A percentile compares a stretch with the other conserved stretches of the same genome.
Conservation (phyloP, 1,140 invertebrate genomes). For the Triops longicaudatus region DNA sequence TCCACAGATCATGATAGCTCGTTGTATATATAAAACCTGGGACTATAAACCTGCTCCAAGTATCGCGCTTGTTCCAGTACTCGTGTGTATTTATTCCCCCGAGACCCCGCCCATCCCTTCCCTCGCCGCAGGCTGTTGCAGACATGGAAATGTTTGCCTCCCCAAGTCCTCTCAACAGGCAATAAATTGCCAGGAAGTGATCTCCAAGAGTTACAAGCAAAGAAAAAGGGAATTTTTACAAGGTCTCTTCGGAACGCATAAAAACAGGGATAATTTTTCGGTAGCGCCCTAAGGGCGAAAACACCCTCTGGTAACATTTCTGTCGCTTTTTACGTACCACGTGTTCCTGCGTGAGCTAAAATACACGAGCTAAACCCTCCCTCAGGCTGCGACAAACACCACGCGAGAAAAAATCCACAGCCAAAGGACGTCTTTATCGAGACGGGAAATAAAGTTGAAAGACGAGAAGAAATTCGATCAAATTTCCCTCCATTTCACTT, state of each 20-base stretch:
- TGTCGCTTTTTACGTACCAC: background rate
- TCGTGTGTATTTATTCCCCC: background rate
- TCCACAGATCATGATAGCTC: background rate
- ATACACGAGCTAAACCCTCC: too few relatives aligned
- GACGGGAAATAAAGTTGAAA: background rate
- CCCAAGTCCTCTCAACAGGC: background rate
- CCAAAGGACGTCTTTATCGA: background rate
- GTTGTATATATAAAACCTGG: background rate
- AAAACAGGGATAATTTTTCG: background rate
- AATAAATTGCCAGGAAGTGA: constrained; percentile 12
- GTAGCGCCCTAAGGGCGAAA: background rate
- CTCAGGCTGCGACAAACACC: background rate
- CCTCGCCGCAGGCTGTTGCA: background rate
- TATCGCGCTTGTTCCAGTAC: background rate
- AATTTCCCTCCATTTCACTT: background rate
- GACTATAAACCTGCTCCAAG: background rate
- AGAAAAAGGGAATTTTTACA: background rate
- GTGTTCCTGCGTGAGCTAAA: too few relatives aligned
- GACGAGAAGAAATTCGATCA: background rate
- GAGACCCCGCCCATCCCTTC: background rate
- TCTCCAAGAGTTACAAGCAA: background rate
- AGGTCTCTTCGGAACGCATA: background rate
- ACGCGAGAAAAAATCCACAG: background rate
- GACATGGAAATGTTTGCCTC: background rate
- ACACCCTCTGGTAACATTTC: background rate